Evolutionary conservation across 2,113 vertebrate genomes (phyloP), one percentile per base, ranked within the genome.

Genomic region (Willisornis vidua): DNA sequence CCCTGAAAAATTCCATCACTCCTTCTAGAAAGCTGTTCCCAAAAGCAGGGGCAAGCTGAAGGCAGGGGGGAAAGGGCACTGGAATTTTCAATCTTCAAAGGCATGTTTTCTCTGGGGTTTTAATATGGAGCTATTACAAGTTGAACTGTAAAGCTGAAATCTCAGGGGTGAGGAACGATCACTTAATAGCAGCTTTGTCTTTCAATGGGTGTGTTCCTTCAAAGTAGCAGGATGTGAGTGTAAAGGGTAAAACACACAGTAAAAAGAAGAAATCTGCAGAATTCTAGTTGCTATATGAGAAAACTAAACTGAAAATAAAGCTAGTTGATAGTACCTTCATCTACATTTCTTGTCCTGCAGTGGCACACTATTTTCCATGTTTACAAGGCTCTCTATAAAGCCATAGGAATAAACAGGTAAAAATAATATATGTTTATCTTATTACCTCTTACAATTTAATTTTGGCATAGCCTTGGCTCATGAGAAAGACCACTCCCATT

Each of bases 401-500:
- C 37, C 66, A 52, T 10, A 93, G 31, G 31, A 52, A 28, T 70
- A 58, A 72, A 83, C 2, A 88, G 35, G 59, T 46, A 90, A 94
- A 92, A 85, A 78, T 55, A 75, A 72, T 48, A 11, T 66, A 70
- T 41, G 19, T 83, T 93, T 84, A 83, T 67, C 57, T 90, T 83
- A 67, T 55, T 81, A 92, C 19, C 59, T 78, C 39, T 57, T 51
- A 54, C 57, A 92, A 68, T 33, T 13, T 39, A 80, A 86, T 75
- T 91, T 29, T 90, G 83, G 91, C 12, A 2, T 39, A 84, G 59
- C 35, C 73, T 90, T 89, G 80, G 70, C 86, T 87, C 83, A 59
- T 28, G 52, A 90, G 61, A 76, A 45, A 71, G 68, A 85, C 94
- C 83, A 89, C 94, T 97, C 86, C 94, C 24, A 4, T 81, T 84